Base-by-base conservation (phyloP, 2,113 vertebrate species). In the Mus spicilegus region DNA sequence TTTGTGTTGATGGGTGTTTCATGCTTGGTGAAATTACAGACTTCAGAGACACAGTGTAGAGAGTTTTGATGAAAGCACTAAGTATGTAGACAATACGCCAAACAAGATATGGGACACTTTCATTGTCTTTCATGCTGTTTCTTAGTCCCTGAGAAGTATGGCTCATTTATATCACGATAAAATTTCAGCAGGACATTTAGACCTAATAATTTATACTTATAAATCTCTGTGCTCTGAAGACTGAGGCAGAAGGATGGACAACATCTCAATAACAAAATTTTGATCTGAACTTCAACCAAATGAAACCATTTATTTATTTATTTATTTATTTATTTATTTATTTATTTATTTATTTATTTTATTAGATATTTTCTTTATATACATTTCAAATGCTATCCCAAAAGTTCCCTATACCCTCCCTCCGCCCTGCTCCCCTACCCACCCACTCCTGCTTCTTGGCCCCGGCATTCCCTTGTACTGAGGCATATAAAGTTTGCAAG, bases 1-100 rank as follows among this genome's bases (percentile, higher is more conserved):
- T 92, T 95, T 94, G 49, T 12, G 81, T 75, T 67, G 28, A 94
- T 84, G 28, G 51, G 91, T 51, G 80, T 4, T 81, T 94, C 75
- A 91, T 69, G 33, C 12, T 56, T 28, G 75, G 22, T 89, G n/a
- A 95, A 92, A 87, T 70, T 73, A 89, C 0, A 36, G 9, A 89
- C 2, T 22, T 70, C n/a, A 70, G 19, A 58, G 39, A 22, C 19
- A 65, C 1, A 14, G 77, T 67, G 89, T 86, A 85, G 67, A 49
- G 4, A 67, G 70, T 95, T 94, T 84, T 90, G 56, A 51, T 93
- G 58, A 81, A 80, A 39, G 7, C 24, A 65, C 1, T 16, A 69
- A 4, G 24, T 77, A 17, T 77, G 36, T 70, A 89, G 80, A 10
- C 14, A 89, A n/a, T 4, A 63, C 13, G 3, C 26, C 28, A 93